Evolutionary conservation across 2,888 invertebrate species (phyloP).

Genomic region (Leptopterna dolabrata): DNA sequence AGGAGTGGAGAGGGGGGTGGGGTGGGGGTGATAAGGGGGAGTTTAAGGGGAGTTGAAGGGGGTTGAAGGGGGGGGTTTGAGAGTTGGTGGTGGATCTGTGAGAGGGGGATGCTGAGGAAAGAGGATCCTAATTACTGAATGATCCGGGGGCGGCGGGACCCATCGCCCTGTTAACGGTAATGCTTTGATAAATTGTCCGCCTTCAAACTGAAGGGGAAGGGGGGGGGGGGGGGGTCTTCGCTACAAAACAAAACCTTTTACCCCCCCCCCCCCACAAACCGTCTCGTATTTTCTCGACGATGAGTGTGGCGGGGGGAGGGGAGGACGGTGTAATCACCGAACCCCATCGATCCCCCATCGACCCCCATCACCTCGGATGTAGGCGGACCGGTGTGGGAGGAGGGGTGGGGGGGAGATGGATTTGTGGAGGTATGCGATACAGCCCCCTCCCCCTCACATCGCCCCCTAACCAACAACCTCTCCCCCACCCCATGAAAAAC

Average conservation of each 20-base stretch:
- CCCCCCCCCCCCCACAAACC: neutral
- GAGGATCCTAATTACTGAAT: conserved; percentile 21
- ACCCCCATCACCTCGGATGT: neutral
- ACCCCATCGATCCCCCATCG: neutral
- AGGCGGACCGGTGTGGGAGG: neutral
- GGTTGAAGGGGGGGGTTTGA: neutral
- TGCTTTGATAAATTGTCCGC: conserved; percentile 32
- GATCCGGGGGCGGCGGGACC: neutral
- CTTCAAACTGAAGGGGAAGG: too few relatives aligned
- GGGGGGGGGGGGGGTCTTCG: too few relatives aligned
- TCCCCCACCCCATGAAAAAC: neutral
- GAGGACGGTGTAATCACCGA: neutral
- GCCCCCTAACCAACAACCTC: neutral
- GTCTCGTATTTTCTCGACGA: neutral
- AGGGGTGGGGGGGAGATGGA: neutral
- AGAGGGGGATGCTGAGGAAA: neutral
- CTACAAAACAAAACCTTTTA: neutral
- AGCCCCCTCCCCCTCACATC: neutral
- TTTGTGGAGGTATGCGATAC: neutral
- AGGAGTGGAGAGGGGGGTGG: neutral
- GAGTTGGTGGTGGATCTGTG: neutral
- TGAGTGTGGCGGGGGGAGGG: neutral
- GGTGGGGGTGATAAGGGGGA: neutral
- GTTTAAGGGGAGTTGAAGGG: neutral
- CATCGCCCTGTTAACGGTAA: conserved; percentile 16